phyloP scores from a whole-genome alignment of 2,888 invertebrate genomes.

The Didymodactylos carnosus region DNA sequence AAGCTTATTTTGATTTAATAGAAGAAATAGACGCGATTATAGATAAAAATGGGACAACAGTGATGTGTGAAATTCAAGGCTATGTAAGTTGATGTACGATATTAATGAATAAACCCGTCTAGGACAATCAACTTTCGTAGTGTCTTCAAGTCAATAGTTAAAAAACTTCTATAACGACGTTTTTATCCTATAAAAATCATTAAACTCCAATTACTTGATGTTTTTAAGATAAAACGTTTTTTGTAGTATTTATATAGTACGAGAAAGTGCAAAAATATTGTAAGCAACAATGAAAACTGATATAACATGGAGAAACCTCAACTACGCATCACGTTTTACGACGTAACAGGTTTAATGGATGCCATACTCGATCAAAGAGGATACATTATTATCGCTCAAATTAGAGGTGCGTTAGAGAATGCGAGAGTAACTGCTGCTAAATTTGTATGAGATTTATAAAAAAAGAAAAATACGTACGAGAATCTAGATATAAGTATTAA shows the following conservation, averaged over 20 bases:
- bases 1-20: conserved; percentile 95
- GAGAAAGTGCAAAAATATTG: neutral
- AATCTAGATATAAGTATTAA: too few species aligned
- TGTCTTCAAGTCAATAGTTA: too few species aligned
- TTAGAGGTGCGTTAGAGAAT: neutral
- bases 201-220: too few species aligned
- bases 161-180: too few species aligned
- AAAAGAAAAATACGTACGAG: neutral
- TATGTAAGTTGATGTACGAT: conserved; percentile 58
- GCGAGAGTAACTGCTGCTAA: too few species aligned
- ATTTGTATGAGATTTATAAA: too few species aligned
- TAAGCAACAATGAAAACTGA: neutral
- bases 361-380: neutral
- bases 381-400: neutral
- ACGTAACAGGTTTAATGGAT: neutral
- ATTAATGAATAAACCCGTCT: too few species aligned
- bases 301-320: neutral
- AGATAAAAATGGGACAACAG: conserved; percentile 84
- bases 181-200: too few species aligned
- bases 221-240: too few species aligned
- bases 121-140: too few species aligned
- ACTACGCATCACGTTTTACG: too few species aligned
- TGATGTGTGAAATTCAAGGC: conserved; percentile 95
- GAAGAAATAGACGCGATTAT: conserved; percentile 98
- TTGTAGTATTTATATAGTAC: neutral